A percentile compares a stretch with the other conserved stretches of the same genome.
phyloP scores from a whole-genome alignment of 1,140 invertebrate genomes.

The Andricus grossulariae region DNA sequence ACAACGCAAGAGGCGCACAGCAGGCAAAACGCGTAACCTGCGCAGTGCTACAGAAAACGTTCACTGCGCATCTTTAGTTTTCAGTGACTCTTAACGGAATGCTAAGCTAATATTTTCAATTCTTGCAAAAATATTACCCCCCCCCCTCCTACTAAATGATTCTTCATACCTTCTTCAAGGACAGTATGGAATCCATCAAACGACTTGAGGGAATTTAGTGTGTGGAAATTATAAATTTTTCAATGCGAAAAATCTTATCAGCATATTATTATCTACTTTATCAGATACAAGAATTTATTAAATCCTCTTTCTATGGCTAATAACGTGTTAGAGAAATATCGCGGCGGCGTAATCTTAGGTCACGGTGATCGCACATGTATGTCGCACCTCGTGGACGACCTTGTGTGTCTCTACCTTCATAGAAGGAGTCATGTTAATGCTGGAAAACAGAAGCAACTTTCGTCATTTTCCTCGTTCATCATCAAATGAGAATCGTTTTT shows the following conservation, averaged over 20 bases:
- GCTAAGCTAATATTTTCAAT: too few species aligned
- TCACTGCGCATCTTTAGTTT: too few species aligned
- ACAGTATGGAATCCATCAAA: too few species aligned
- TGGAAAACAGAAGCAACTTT: constrained; percentile 13
- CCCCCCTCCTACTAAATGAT: too few species aligned
- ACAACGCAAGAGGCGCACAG: too few species aligned
- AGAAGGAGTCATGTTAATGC: constrained; percentile 13
- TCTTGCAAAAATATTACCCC: too few species aligned
- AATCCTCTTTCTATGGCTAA: constrained; percentile 21
- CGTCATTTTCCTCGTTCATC: not conserved
- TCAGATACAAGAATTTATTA: constrained; percentile 11
- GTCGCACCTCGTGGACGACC: constrained; percentile 62
- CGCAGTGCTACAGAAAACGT: too few species aligned
- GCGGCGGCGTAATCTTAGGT: constrained; percentile 61
- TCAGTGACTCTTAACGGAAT: too few species aligned
- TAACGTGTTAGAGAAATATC: constrained; percentile 58
- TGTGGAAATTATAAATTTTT: too few species aligned
- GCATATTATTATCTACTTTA: not conserved
- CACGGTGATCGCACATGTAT: constrained; percentile 70
- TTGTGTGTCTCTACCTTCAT: constrained; percentile 53
- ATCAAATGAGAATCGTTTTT: constrained; percentile 29
- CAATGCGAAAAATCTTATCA: not conserved
- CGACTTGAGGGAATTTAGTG: too few species aligned
- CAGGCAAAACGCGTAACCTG: too few species aligned
- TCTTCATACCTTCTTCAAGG: too few species aligned